Conservation (phyloP, 1,140 invertebrate species). For the Chlorops oryzae region DNA sequence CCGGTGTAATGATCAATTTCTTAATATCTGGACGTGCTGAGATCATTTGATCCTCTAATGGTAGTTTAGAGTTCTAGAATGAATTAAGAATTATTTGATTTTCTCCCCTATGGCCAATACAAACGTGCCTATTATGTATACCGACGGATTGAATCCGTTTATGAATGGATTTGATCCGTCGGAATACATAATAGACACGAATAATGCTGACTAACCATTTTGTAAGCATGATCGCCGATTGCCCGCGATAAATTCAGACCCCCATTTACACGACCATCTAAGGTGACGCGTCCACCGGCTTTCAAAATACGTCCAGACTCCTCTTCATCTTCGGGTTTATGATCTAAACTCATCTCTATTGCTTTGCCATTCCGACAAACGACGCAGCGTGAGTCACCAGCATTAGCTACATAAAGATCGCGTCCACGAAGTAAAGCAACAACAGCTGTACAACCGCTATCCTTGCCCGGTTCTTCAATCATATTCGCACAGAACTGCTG, state of each 20-base stretch:
- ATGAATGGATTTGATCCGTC: too few relatives aligned
- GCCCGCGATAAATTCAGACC: constrained; percentile 95
- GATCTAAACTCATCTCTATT: constrained; percentile 89
- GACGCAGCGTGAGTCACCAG: constrained; percentile 94
- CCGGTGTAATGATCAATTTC: constrained; percentile 63
- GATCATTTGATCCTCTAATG: constrained; percentile 90
- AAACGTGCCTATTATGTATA: too few relatives aligned
- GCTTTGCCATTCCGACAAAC: constrained; percentile 81
- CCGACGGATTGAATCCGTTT: too few relatives aligned
- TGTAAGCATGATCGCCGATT: constrained; percentile 94
- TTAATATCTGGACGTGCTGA: constrained; percentile 90
- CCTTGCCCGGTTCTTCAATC: constrained; percentile 71
- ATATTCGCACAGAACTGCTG: constrained; percentile 47
- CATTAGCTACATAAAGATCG: constrained; percentile 75
- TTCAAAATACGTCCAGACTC: constrained; percentile 80
- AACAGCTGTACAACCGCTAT: constrained; percentile 94
- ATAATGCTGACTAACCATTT: constrained; percentile 53
- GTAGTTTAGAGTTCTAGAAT: constrained; percentile 62
- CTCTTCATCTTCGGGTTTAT: constrained; percentile 90
- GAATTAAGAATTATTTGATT: neutral
- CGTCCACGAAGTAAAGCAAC: constrained; percentile 77
- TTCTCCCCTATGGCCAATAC: too few relatives aligned
- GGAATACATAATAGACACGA: too few relatives aligned
- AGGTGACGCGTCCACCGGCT: constrained; percentile 87
- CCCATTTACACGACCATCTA: constrained; percentile 90